phyloP scores from a whole-genome alignment of 2,797 vertebrate genomes.

The Euphonia xanthogaster region DNA sequence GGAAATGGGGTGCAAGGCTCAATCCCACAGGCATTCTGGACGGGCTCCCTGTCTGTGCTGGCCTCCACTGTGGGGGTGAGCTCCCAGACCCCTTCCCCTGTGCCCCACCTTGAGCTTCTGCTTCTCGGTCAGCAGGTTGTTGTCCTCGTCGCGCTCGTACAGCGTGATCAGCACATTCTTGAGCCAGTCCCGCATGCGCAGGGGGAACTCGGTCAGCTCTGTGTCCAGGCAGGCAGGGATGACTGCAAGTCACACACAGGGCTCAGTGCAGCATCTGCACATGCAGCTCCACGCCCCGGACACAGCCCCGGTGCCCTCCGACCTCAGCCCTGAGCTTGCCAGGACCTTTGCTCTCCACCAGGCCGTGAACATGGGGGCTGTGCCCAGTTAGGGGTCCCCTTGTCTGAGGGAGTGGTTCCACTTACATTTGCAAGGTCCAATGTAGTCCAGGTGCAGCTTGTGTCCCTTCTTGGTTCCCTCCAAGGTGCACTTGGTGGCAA shows the following conservation, averaged over 20 bases:
- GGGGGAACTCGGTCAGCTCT: constrained; percentile 93
- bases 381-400: not conserved
- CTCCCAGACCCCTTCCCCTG: not conserved
- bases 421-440: constrained; percentile 97
- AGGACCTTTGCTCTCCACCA: not conserved
- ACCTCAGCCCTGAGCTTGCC: not conserved
- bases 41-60: not conserved
- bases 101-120: constrained; percentile 92
- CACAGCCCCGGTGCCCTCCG: not conserved
- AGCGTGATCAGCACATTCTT: constrained; percentile 98
- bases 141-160: constrained; percentile 91
- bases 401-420: not conserved
- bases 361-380: not conserved
- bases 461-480: constrained; percentile 99
- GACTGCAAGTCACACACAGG: constrained; percentile 67
- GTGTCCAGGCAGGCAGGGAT: constrained; percentile 89
- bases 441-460: constrained; percentile 98
- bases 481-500: constrained; percentile 95
- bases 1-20: not conserved
- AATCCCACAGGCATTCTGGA: not conserved
- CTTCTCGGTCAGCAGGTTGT: constrained; percentile 97
- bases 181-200: constrained; percentile 99
- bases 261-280: not conserved
- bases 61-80: fast-evolving
- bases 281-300: not conserved